Evolutionary conservation across 2,888 invertebrate species (phyloP).

Genomic region (Acleris sparsana): DNA sequence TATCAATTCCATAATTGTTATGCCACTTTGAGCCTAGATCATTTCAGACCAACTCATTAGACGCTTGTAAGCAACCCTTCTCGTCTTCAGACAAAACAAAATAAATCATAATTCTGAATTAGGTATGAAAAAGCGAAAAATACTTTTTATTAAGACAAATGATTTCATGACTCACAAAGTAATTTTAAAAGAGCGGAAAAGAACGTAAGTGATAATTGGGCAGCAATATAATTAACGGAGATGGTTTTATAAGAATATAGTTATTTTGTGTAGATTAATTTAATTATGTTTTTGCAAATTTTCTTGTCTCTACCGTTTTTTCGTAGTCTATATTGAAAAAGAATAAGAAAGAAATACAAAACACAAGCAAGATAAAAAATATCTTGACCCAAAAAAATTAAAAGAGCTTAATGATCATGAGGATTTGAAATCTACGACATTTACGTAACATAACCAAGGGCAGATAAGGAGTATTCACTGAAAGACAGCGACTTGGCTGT

Average conservation of each 20-base stretch:
- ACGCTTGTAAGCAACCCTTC: constrained; percentile 46
- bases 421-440: too few species aligned
- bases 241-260: neutral
- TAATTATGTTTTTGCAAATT: too few species aligned
- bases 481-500: too few species aligned
- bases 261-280: neutral
- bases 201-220: neutral
- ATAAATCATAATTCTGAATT: constrained; percentile 67
- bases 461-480: too few species aligned
- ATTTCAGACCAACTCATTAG: constrained; percentile 47
- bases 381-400: too few species aligned
- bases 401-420: too few species aligned
- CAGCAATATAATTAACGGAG: neutral
- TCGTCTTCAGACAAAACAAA: constrained; percentile 53
- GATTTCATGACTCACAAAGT: constrained; percentile 15
- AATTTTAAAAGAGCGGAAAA: neutral
- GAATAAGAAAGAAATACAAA: too few species aligned
- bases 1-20: too few species aligned
- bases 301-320: too few species aligned
- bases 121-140: constrained; percentile 47
- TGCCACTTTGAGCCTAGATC: constrained; percentile 1
- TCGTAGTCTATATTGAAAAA: too few species aligned
- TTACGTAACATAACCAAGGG: too few species aligned
- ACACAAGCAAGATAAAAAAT: too few species aligned
- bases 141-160: constrained; percentile 43